Evolutionary conservation across 2,888 invertebrate species (phyloP), one percentile per base, ranked within the genome.

Genomic region (Atrina japonica): DNA sequence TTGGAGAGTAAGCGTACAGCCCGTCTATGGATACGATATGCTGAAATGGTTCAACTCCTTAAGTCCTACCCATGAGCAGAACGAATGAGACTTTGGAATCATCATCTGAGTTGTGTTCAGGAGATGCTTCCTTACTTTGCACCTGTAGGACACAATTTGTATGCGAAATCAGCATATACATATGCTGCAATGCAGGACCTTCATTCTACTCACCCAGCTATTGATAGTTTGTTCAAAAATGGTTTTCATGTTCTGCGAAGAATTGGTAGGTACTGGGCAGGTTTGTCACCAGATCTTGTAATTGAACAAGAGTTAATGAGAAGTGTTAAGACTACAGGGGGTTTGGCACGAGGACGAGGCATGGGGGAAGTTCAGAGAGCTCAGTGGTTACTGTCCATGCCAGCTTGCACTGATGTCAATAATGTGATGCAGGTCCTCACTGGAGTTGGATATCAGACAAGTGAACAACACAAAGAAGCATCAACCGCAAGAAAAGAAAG

Each of bases 231-330:
- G 1, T 82, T 82, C 55, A 16, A 45, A 6, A 2, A 63, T n/a
- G 79, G 79, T 1, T 27, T 52, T 29, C 78, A 79, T 66, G 76
- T 78, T 23, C 47, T 80, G 5, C 58, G 81, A 27, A 43, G 82
- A 52, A 76, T 65, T 49, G 76, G 82, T 52, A 50, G 80, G 27
- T 75, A 66, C 41, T 83, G 83, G 83, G 77, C 76, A n/a, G 83
- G 82, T 25, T 52, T 84, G 9, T 73, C 81, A 16, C 69, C 78
- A 35, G 83, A 84, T 56, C 71, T 84, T 25, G 66, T 78, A 1
- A 84, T 84, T 27, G 82, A 83, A 60, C 83, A 84, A 58, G 71
- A 68, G 1, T 66, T 83, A 3, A 82, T 83, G 83, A 52, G 78
- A 23, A 76, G 65, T 29, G 14, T 81, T 11, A 84, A 82, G 58